Conservation (phyloP, 2,113 vertebrate species). For the Octodon degus region DNA sequence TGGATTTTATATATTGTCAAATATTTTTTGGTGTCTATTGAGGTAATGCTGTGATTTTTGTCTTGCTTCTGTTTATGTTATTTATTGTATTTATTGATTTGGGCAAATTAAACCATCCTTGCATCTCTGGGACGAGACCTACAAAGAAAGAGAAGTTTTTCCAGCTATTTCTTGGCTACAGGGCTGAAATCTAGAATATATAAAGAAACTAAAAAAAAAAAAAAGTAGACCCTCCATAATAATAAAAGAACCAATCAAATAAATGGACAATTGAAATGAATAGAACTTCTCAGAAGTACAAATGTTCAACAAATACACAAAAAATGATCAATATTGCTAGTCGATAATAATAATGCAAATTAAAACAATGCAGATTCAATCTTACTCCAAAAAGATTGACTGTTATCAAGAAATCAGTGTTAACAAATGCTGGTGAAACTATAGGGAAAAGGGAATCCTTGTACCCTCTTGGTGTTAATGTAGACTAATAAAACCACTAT, state of each 20-base stretch:
- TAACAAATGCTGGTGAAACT: too few relatives aligned
- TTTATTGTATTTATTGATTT: too few relatives aligned
- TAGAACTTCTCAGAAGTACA: neutral
- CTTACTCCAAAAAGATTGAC: neutral
- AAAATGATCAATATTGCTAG: neutral
- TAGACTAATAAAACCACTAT: neutral
- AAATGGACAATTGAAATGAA: neutral
- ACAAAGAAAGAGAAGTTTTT: neutral
- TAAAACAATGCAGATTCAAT: neutral
- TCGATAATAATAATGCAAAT: neutral
- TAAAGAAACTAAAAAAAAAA: too few relatives aligned
- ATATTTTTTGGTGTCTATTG: neutral
- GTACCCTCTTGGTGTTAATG: neutral
- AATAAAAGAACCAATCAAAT: neutral
- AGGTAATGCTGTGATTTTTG: neutral
- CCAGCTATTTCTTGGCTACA: neutral
- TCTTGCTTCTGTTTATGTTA: neutral
- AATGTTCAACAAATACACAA: neutral
- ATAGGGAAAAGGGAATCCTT: neutral
- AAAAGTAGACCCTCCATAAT: neutral
- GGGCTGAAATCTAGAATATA: neutral
- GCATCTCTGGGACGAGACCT: neutral
- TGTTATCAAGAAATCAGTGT: too few relatives aligned
- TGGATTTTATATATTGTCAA: neutral
- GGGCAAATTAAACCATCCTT: too few relatives aligned